Conservation (phyloP, 37 sponge, comb jelly and placozoan genomes). For the Chondrosia reniformis region DNA sequence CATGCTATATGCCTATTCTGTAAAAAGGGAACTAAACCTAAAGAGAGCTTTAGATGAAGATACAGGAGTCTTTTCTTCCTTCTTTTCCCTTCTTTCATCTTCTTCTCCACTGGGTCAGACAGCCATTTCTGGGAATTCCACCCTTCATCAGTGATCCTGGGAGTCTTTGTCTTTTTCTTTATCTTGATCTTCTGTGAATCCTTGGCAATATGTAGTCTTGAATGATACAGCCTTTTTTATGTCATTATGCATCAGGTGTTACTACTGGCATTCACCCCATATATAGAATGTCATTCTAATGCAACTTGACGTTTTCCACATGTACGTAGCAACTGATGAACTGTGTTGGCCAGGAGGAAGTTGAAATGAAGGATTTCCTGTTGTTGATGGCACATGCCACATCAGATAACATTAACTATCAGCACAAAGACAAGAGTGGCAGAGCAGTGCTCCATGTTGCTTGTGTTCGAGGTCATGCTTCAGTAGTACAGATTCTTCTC, state of each 20-base stretch:
- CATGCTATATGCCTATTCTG: too few species aligned
- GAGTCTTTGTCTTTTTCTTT: too few species aligned
- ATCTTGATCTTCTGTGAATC: too few species aligned
- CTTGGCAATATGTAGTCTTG: neutral
- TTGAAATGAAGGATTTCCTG: conserved; percentile 11
- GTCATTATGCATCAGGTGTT: too few species aligned
- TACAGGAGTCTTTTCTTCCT: too few species aligned
- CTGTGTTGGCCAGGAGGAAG: neutral
- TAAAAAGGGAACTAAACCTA: too few species aligned
- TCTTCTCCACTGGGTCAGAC: too few species aligned
- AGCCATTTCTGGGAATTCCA: too few species aligned
- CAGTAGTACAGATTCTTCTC: conserved; percentile 57
- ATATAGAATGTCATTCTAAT: neutral
- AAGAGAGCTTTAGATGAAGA: too few species aligned
- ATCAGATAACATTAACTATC: conserved; percentile 55
- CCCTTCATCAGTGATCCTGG: too few species aligned
- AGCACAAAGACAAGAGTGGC: conserved; percentile 25
- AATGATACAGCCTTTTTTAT: neutral
- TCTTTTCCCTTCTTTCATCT: too few species aligned
- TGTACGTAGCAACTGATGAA: conserved; percentile 16
- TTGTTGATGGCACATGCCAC: conserved; percentile 53
- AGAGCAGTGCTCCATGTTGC: conserved; percentile 56
- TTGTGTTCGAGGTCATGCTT: conserved; percentile 37
- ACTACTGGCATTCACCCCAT: too few species aligned
- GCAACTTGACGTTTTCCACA: neutral